These are phyloP conservation scores for Amorpha juglandis DNA, from an alignment of 2,888 invertebrate genomes.

Conservation along the genomic window DNA sequence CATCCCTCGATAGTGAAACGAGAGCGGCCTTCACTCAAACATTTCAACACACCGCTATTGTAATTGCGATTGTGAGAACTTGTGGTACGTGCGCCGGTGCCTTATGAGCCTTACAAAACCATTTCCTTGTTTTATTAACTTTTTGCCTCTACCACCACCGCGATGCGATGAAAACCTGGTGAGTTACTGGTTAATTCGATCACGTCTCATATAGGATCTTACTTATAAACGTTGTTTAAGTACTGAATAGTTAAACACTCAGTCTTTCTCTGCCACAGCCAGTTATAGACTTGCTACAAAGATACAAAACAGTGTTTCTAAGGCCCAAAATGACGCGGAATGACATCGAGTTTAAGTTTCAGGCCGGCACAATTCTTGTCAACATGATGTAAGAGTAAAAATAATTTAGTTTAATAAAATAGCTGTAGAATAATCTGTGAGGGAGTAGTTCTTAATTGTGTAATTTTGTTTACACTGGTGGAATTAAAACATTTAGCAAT, in stretches of 20 bases:
- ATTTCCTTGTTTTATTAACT: conserved; percentile 18
- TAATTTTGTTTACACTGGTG: conserved; percentile 4
- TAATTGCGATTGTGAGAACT: conserved; percentile 29
- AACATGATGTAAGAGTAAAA: not conserved
- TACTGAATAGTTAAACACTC: too few species aligned
- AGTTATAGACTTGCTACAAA: too few species aligned
- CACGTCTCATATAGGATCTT: conserved; percentile 4
- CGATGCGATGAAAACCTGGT: not conserved
- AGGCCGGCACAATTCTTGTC: not conserved
- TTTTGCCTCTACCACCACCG: conserved; percentile 13
- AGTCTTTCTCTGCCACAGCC: too few species aligned
- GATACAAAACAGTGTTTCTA: too few species aligned
- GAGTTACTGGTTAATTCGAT: conserved; percentile 4
- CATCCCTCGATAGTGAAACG: conserved; percentile 17
- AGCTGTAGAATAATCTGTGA: not conserved
- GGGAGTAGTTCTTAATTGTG: not conserved
- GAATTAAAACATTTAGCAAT: conserved; percentile 7
- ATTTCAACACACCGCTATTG: conserved; percentile 33
- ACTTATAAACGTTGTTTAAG: too few species aligned
- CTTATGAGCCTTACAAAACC: conserved; percentile 4
- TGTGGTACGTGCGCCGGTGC: conserved; percentile 7
- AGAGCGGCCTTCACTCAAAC: conserved; percentile 23
- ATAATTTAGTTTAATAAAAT: not conserved
- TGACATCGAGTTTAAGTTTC: not conserved
- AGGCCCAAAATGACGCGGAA: conserved; percentile 6